Base-by-base conservation (phyloP, 2,888 invertebrate species). In the Unio pictorum region DNA sequence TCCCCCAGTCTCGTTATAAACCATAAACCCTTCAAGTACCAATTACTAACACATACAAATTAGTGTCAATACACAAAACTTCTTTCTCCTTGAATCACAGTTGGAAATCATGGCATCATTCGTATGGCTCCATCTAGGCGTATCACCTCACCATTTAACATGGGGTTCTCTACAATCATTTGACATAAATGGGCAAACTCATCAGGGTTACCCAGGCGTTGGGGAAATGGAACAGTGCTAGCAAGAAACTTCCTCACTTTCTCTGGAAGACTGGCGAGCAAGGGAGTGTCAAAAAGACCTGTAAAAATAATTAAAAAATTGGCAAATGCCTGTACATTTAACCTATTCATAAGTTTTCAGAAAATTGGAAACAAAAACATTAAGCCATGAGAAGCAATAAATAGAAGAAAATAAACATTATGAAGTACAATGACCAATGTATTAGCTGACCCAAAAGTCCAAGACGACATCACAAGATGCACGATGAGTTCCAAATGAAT, bases 141-240 rank as follows among this genome's bases (percentile, higher is more conserved):
- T 85, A 98, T 95, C 0, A 94, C 94, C 91, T 96, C 96, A 26
- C 97, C 98, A 90, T 98, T 98, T 67, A 98, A 85, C 92, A 96
- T 93, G 0, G 95, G 95, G 90, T 98, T 98, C 87, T 95, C 94
- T 61, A 96, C 93, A 72, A 98, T 94, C 75, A 93, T 92, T 83
- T 96, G 94, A 17, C 95, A 97, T 58, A 97, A 89, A 66, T 94
- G 94, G 0, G 96, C 97, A 89, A 93, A 98, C 90, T 98, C 98
- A 7, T 93, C 93, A 0, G 97, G 96, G 79, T 94, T 92, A 1
- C 97, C 98, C 1, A 98, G 91, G 59, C 97, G 92, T 65, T 93
- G 92, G 0, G 98, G 98, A 87, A 95, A 96, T 0, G 97, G 96
- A 0, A 95, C 93, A 74, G 95, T 94, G 73, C 94, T 93, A 63